Evolutionary conservation across 2,888 invertebrate genomes (phyloP), one percentile per base, ranked within the genome.

Genomic region (Hesperia comma): DNA sequence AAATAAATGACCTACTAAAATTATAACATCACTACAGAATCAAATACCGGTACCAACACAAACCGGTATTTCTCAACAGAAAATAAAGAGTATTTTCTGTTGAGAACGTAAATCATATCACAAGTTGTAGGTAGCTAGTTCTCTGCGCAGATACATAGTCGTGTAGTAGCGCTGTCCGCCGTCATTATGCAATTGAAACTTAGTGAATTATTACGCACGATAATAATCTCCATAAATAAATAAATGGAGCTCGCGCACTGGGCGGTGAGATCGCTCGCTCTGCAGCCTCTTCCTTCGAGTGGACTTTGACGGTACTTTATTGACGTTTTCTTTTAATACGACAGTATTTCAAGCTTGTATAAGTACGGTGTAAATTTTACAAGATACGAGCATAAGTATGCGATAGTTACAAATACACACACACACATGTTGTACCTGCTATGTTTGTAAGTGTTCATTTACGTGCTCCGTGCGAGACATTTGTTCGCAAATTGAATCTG

Each of bases 141-240:
- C 61, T 67, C 66, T 67, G 64, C 15, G 10, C 60, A 37, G 58
- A 54, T 55, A 49, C 55, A 37, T 67, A 61, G 37, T 67, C 67
- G n/a, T 78, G 81, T 89, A 81, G 90, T 90, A 90, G 89, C 86
- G 78, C 81, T 86, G 88, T 88, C 88, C 78, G 86, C 87, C 86
- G 80, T 90, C 89, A 92, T 92, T 92, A 92, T 88, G 92, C 92
- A 92, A 92, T 92, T 92, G 92, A 92, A 92, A 90, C 88, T 92
- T 91, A 89, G 88, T 92, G 92, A 92, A 90, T 89, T 92, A 92
- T 92, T 88, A 92, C 89, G 84, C 87, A 87, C 85, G 89, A 90
- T 92, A 88, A 90, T 89, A 88, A 90, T 91, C 90, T 87, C 75
- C 84, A 87, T 91, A 91, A 91, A 91, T 90, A 91, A 90, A 91